Evolutionary conservation across 2,888 invertebrate species (phyloP), one percentile per base, ranked within the genome.

Genomic region (Deilephila elpenor): DNA sequence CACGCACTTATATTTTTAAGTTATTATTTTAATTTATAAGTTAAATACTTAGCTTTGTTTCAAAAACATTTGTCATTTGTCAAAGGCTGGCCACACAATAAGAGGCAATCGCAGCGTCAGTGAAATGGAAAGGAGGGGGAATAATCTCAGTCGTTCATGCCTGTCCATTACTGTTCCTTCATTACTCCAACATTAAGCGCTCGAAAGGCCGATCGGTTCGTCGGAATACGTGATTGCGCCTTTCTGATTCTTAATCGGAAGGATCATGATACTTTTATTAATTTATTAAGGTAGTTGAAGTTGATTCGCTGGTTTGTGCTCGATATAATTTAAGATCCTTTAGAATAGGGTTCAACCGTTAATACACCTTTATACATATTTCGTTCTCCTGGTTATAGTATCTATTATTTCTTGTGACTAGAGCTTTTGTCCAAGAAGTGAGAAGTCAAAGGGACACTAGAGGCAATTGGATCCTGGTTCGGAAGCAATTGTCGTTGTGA

Each of bases 91-190:
- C 8, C 5, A 14, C 44, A 51, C 44, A 44, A 67, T 64, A 67
- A 64, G 51, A 44, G 44, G 25, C 67, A 67, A 67, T 67, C 5
- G 25, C 51, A 44, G 44, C 67, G 25, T 19, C 67, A 67, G 17
- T 67, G 67, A 51, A 67, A 67, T 67, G 67, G 67, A 67, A 67
- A 37, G 25, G 51, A 67, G 25, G 25, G 25, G 67, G 67, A 67
- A 67, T 67, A 51, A 67, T 67, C 67, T 44, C 14, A 14, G 25
- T 44, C 67, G 67, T 51, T 25, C 17, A 44, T 67, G 51, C 17
- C 67, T 44, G 14, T 51, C 25, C 67, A 67, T 67, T 67, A 67
- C 67, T 67, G 67, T 17, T 71, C 17, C 34, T 59, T 59, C 60
- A 71, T 71, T 71, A 59, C 37, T 71, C 20, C 60, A 59, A 67